phyloP scores from a whole-genome alignment of 2,888 invertebrate species.

The Serrognathus titanus region DNA sequence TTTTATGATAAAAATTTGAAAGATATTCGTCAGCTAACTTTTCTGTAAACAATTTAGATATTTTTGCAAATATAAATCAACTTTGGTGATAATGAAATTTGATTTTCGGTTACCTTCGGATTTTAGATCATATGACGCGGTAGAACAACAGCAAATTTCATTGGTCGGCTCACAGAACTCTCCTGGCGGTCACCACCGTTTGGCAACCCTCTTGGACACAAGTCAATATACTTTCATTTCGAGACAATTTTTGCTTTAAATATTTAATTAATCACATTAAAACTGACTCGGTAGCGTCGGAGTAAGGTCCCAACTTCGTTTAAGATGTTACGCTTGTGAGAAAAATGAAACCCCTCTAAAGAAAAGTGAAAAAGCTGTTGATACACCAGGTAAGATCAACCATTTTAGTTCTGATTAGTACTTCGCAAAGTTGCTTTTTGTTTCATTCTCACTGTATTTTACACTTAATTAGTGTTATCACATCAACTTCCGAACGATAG shows the following conservation, averaged over 20 bases:
- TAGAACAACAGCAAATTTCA: conserved; percentile 1
- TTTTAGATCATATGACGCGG: neutral
- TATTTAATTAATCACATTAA: conserved; percentile 5
- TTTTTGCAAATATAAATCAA: too few relatives aligned
- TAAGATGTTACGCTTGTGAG: conserved; percentile 33
- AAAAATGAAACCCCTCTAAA: conserved; percentile 13
- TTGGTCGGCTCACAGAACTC: conserved; percentile 8
- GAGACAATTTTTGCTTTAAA: conserved; percentile 9
- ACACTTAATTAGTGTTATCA: conserved; percentile 1
- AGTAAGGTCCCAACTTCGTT: conserved; percentile 2
- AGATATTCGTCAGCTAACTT: too few relatives aligned
- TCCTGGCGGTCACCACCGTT: conserved; percentile 18
- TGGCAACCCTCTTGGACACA: conserved; percentile 16
- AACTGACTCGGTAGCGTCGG: conserved; percentile 1
- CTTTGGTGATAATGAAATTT: too few relatives aligned
- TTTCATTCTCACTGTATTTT: conserved; percentile 7
- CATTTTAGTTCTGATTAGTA: conserved; percentile 19
- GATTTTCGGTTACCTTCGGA: too few relatives aligned
- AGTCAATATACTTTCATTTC: conserved; percentile 17
- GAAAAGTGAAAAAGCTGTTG: conserved; percentile 21
- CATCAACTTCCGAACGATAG: neutral
- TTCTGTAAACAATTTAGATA: too few relatives aligned
- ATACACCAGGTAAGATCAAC: conserved; percentile 23
- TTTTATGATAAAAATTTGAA: too few relatives aligned
- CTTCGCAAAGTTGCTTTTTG: conserved; percentile 14